These are phyloP conservation scores for Branchinecta lindahli DNA, from an alignment of 1,140 invertebrate species.

Conservation along the genomic window DNA sequence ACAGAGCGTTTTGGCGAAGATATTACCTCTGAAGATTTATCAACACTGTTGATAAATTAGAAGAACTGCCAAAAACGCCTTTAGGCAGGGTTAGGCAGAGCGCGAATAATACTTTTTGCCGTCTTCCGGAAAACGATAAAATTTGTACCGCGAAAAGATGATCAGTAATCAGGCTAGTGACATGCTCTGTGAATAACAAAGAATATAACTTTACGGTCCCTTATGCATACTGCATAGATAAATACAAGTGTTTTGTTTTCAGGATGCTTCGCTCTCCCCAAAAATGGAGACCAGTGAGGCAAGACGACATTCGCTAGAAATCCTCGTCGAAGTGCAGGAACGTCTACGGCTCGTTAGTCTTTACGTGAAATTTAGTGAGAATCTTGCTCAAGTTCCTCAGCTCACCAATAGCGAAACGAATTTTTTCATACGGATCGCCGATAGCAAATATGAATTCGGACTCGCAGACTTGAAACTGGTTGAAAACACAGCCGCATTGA, in stretches of 20 bases:
- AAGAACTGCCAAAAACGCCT: too few species aligned
- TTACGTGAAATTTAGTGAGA: background rate
- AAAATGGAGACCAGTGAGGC: background rate
- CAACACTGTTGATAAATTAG: too few species aligned
- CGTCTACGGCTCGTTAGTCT: background rate
- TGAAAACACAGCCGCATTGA: background rate
- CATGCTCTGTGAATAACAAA: too few species aligned
- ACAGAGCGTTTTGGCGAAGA: too few species aligned
- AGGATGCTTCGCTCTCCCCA: background rate
- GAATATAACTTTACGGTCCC: too few species aligned
- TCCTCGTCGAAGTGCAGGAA: background rate
- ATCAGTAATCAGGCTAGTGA: too few species aligned
- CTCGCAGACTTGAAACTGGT: background rate
- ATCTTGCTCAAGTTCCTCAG: background rate
- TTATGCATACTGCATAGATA: too few species aligned
- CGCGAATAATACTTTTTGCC: too few species aligned
- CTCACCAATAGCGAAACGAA: background rate
- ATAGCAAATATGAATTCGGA: background rate
- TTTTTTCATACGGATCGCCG: background rate
- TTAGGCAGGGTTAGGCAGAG: too few species aligned
- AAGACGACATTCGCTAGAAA: background rate
- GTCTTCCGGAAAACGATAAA: too few species aligned
- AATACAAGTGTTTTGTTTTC: background rate
- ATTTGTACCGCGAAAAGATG: too few species aligned
- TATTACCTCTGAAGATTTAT: too few species aligned